These are phyloP conservation scores for Drosophila bipectinata DNA, from an alignment of 1,140 invertebrate species.

Conservation along the genomic window DNA sequence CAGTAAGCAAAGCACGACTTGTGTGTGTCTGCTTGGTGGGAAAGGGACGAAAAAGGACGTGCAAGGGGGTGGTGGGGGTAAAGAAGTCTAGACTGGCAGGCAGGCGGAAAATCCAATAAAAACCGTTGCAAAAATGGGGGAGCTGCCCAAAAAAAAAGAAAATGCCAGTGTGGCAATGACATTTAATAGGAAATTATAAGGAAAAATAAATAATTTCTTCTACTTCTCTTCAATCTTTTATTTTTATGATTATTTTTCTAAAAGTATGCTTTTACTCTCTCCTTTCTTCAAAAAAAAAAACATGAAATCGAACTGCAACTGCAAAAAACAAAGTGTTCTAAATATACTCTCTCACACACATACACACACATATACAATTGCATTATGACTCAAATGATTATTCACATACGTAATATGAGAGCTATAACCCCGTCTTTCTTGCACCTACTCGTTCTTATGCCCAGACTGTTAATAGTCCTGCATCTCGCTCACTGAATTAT, in stretches of 20 bases:
- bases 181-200: not conserved
- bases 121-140: not conserved
- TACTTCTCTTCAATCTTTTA: not conserved
- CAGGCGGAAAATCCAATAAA: not conserved
- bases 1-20: constrained; percentile 12
- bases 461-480: constrained; percentile 27
- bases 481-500: constrained; percentile 33
- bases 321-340: constrained; percentile 35
- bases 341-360: constrained; percentile 27
- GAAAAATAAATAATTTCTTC: no score
- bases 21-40: not conserved
- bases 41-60: constrained; percentile 3
- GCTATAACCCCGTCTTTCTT: constrained; percentile 12
- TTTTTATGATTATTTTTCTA: not conserved
- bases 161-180: not conserved
- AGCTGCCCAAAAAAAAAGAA: not conserved
- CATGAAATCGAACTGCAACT: constrained; percentile 31
- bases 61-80: not conserved
- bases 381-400: constrained; percentile 38
- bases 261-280: not conserved
- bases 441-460: constrained; percentile 10
- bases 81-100: constrained; percentile 2
- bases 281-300: no score
- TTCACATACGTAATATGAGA: constrained; percentile 39
- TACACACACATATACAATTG: constrained; percentile 7